phyloP scores from a whole-genome alignment of 1,140 invertebrate genomes.

The Lepidotrigona ventralis region DNA sequence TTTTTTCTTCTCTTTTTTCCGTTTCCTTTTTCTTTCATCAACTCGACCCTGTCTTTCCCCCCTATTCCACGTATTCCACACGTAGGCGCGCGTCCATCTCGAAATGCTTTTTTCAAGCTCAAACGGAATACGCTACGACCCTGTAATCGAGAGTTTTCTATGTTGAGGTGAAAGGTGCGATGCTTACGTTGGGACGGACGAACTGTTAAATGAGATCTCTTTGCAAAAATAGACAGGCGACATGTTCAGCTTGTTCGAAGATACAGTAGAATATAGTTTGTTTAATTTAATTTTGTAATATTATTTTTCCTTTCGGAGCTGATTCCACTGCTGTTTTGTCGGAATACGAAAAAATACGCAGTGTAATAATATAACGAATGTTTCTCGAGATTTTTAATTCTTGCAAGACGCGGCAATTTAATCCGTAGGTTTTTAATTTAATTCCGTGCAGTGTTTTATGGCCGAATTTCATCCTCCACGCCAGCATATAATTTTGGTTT shows the following conservation, averaged over 20 bases:
- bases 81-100: neutral
- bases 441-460: neutral
- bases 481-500: neutral
- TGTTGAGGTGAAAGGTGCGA: neutral
- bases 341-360: no score
- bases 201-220: neutral
- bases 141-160: neutral
- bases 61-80: neutral
- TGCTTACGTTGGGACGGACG: neutral
- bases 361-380: no score
- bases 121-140: conserved; percentile 26
- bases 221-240: neutral
- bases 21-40: no score
- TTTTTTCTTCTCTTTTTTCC: no score
- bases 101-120: conserved; percentile 6
- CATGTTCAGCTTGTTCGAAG: neutral
- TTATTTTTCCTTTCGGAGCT: no score
- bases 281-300: no score
- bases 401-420: no score
- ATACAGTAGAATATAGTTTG: no score
- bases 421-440: neutral
- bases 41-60: neutral
- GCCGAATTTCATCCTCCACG: neutral
- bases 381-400: no score
- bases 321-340: no score